phyloP scores from a whole-genome alignment of 2,797 vertebrate species.

The Crenichthys baileyi region DNA sequence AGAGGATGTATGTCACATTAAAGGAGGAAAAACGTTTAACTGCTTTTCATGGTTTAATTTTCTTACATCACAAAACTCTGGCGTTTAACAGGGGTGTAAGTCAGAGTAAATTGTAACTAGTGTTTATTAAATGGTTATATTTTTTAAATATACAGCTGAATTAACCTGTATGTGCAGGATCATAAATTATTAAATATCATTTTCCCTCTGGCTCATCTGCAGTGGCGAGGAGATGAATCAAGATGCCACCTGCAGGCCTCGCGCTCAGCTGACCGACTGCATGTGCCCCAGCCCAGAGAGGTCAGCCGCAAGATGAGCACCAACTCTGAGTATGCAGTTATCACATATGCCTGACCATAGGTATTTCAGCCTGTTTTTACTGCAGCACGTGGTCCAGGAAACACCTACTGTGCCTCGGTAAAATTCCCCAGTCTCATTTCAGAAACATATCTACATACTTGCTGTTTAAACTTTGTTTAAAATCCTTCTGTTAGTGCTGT shows the following conservation, averaged over 20 bases:
- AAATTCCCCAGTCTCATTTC: not conserved
- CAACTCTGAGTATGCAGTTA: slow-evolving; percentile 84
- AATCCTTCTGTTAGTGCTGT: not conserved
- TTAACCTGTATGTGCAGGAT: not conserved
- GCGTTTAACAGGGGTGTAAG: not conserved
- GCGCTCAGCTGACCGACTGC: slow-evolving; percentile 81
- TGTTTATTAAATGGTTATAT: not conserved
- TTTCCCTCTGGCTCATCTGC: slow-evolving; percentile 26
- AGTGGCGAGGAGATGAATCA: slow-evolving; percentile 74
- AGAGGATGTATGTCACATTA: too few species aligned
- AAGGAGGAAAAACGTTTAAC: too few species aligned
- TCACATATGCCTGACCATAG: slow-evolving; percentile 74
- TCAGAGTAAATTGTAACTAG: not conserved
- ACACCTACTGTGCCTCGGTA: not conserved
- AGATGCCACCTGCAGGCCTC: slow-evolving; percentile 70
- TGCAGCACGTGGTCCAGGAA: not conserved
- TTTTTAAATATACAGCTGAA: not conserved
- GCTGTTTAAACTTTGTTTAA: not conserved
- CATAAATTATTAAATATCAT: not conserved
- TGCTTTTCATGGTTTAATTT: not conserved
- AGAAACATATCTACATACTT: not conserved
- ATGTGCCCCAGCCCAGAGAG: slow-evolving; percentile 76
- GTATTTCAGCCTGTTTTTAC: not conserved
- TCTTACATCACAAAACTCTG: not conserved
- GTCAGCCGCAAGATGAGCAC: slow-evolving; percentile 84